phyloP scores from a whole-genome alignment of 2,797 vertebrate genomes.

The Columba guinea region DNA sequence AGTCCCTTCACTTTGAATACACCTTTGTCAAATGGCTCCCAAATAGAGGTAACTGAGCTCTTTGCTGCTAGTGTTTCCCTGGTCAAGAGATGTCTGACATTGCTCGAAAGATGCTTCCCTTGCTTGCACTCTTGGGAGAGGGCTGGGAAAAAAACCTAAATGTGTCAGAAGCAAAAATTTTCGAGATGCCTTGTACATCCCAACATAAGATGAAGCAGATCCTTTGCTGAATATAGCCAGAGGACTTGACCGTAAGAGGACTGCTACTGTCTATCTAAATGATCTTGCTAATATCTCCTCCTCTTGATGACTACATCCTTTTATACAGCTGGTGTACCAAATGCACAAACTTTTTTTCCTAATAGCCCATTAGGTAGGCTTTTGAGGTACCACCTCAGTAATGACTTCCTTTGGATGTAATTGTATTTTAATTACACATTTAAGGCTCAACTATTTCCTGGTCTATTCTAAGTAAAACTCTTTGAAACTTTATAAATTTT shows the following conservation, averaged over 20 bases:
- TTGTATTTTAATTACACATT: slow-evolving; percentile 68
- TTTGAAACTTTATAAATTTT: slow-evolving; percentile 60
- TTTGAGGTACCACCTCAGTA: slow-evolving; percentile 58
- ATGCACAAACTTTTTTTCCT: slow-evolving; percentile 23
- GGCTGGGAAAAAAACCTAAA: neutral
- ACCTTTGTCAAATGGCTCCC: neutral
- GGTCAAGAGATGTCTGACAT: neutral
- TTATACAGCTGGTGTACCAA: slow-evolving; percentile 5
- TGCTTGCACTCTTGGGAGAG: rapidly evolving
- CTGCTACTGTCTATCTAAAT: neutral
- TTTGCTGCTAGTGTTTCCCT: neutral
- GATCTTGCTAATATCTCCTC: slow-evolving; percentile 5
- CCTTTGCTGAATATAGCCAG: neutral
- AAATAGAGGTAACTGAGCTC: neutral
- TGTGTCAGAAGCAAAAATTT: neutral
- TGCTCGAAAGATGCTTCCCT: neutral
- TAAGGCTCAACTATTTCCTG: slow-evolving; percentile 51
- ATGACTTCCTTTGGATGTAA: slow-evolving; percentile 56
- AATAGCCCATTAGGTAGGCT: slow-evolving; percentile 57
- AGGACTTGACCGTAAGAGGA: neutral
- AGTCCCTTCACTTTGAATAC: neutral
- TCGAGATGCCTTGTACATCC: neutral
- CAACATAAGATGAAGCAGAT: neutral
- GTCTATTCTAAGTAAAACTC: slow-evolving; percentile 49
- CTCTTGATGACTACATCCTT: neutral